Evolutionary conservation across 2,113 vertebrate species (phyloP), one percentile per base, ranked within the genome.

Genomic region (Centropus bengalensis): DNA sequence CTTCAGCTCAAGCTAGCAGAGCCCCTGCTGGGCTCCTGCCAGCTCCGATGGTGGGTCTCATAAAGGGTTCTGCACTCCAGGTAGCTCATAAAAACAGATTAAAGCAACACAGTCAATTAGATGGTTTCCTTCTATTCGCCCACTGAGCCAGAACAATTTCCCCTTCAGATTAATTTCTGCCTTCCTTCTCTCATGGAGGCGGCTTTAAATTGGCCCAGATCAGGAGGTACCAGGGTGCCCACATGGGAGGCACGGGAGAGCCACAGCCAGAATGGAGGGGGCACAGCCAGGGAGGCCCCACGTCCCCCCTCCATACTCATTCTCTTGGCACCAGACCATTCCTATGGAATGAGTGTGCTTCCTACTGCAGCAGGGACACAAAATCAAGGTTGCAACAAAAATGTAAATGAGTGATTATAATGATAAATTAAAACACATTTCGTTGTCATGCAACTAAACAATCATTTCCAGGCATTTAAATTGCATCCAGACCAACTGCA

Each of bases 21-120:
- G 79, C 88, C 63, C 59, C 68, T 71, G 64, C 88, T 96, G 94
- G 54, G 81, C 58, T 47, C 55, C 66, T 44, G 83, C 80, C 78
- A 86, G 88, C 69, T 67, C 86, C 79, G 73, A 84, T 64, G 89
- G 84, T 76, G 78, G 78, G 62, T 91, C 82, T 75, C 64, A 94
- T 82, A 81, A 94, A 95, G 69, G 52, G 62, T 44, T 88, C 69
- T 60, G 82, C 18, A 0, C 87, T 89, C 77, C 93, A 96, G 87
- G 89, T 96, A 95, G 66, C 70, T 93, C 89, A 87, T 86, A 89
- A 89, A 86, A 76, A 68, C 79, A 71, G 66, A 95, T 89, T 92
- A 89, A 95, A 91, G 33, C 62, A 89, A 75, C 33, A 38, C 32
- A 79, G 69, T 63, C 77, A 70, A 8, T 44, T 54, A 87, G 70